Evolutionary conservation across 2,888 invertebrate genomes (phyloP).

Genomic region (Automeris io): DNA sequence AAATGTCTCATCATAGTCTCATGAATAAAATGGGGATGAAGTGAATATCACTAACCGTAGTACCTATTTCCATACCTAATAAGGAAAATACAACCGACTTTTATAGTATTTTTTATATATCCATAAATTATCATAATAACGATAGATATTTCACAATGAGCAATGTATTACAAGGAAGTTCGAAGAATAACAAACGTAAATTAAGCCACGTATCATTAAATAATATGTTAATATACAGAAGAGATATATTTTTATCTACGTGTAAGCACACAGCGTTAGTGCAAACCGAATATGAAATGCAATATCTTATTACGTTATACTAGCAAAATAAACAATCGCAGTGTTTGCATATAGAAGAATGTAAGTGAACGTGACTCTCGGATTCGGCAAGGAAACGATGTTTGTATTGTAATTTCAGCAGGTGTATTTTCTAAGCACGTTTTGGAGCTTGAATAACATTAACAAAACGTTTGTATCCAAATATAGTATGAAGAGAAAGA

Average conservation of each 20-base stretch:
- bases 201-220: too few species aligned
- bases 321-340: conserved; percentile 28
- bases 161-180: too few species aligned
- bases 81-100: too few species aligned
- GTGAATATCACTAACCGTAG: too few species aligned
- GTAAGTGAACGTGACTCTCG: conserved; percentile 33
- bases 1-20: too few species aligned
- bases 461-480: conserved; percentile 1
- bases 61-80: too few species aligned
- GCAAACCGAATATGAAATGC: background rate
- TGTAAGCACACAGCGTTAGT: background rate
- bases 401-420: conserved; percentile 38
- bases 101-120: too few species aligned
- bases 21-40: too few species aligned
- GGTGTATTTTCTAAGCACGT: conserved; percentile 37
- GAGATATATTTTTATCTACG: background rate
- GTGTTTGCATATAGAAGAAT: conserved; percentile 28
- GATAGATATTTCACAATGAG: too few species aligned
- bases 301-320: conserved; percentile 28
- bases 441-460: conserved; percentile 20
- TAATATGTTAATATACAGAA: too few species aligned
- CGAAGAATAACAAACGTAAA: too few species aligned
- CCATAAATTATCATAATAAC: too few species aligned
- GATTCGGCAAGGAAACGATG: conserved; percentile 32
- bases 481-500: background rate